phyloP scores from a whole-genome alignment of 2,113 vertebrate species.

The Patagioenas fasciata region DNA sequence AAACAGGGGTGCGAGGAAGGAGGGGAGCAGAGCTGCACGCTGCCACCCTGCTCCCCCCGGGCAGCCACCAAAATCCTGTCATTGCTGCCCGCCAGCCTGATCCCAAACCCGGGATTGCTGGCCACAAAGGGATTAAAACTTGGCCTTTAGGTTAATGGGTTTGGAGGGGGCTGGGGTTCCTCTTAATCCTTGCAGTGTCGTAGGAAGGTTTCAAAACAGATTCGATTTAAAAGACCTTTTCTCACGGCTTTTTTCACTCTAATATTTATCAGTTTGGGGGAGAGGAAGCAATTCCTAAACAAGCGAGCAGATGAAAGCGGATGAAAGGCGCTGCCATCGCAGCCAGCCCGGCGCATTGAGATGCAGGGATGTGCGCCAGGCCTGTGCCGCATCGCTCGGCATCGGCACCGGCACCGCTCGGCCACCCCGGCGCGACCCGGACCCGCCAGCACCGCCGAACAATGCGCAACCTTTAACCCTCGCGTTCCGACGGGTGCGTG shows the following conservation, averaged over 20 bases:
- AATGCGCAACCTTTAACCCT: constrained; percentile 53
- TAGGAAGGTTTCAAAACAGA: not conserved
- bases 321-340: not conserved
- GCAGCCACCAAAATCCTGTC: not conserved
- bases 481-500: not conserved
- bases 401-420: not conserved
- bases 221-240: not conserved
- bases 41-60: not conserved
- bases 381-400: not conserved
- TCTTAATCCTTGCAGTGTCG: not conserved
- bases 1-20: not conserved
- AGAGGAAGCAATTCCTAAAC: not conserved
- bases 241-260: not conserved
- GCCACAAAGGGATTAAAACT: constrained; percentile 25
- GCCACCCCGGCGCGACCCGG: not conserved
- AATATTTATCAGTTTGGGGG: not conserved
- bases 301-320: not conserved
- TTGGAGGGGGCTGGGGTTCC: not conserved
- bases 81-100: not conserved
- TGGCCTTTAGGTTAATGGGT: not conserved
- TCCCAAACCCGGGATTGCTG: not conserved
- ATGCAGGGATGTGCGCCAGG: not conserved
- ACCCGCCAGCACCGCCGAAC: constrained; percentile 14
- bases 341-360: not conserved
- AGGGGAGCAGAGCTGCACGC: not conserved